Evolutionary conservation across 2,113 vertebrate species (phyloP), one percentile per base, ranked within the genome.

Genomic region (Alces alces): DNA sequence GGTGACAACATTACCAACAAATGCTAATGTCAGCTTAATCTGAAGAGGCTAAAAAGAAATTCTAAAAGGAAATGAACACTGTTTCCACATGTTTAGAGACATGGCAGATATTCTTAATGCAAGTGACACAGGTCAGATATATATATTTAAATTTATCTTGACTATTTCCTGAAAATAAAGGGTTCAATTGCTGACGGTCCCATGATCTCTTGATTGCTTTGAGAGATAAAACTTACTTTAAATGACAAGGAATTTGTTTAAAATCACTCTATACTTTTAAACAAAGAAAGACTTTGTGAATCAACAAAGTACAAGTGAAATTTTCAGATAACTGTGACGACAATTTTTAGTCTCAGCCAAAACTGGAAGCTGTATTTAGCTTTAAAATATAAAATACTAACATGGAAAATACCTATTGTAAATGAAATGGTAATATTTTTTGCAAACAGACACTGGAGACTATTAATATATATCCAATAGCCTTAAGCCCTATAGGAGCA

Each of bases 361-460:
- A 66, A 21, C 5, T 36, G 17, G 64, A 36, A 90, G 87, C 43
- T 95, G 90, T 95, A 96, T 95, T 97, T 96, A 96, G 78, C 43
- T 86, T 82, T 91, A 80, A 10, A 43, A 82, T 57, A 89, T 98
- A 91, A 98, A 97, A 95, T 96, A 94, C 87, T 95, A 95, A 93
- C 30, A 60, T 95, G 21, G 57, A 96, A 93, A 97, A 80, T 91
- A 95, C 23, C 36, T 87, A 33, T 1, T 60, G 16, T 52, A 73
- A 83, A 47, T 79, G 23, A 96, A 96, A 91, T 76, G n/a, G 9
- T 96, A 96, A 91, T 91, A 92, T 70, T 91, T 97, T 66, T 91
- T 86, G 28, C 57, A 95, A 92, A 93, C 7, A 52, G 61, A 86
- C 83, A 66, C 33, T 9, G 14, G 21, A 92, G 90, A 64, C 30